These are phyloP conservation scores for Piscicola geometra DNA, from an alignment of 2,888 invertebrate species.

Conservation along the genomic window DNA sequence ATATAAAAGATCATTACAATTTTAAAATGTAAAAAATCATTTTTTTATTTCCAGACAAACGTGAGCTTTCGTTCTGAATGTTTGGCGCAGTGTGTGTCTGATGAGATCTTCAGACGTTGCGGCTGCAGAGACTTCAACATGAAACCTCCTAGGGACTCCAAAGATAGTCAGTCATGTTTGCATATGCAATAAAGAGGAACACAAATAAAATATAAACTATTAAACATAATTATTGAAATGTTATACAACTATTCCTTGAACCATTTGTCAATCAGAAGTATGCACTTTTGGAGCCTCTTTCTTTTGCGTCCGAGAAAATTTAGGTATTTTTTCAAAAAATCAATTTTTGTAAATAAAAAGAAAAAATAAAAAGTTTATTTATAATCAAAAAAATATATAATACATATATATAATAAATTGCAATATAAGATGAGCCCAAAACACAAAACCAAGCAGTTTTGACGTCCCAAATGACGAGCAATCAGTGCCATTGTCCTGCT, in stretches of 20 bases:
- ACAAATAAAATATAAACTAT: no score
- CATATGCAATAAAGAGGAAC: no score
- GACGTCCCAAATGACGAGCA: background rate
- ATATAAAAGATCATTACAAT: no score
- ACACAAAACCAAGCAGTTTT: background rate
- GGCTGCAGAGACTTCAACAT: constrained; percentile 35
- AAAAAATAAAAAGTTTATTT: background rate
- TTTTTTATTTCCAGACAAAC: background rate
- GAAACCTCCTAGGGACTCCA: constrained; percentile 4
- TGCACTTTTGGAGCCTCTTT: constrained; percentile 34
- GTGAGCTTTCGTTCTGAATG: constrained; percentile 25
- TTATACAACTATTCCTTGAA: no score
- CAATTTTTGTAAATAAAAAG: background rate
- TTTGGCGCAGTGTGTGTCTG: background rate
- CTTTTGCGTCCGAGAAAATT: constrained; percentile 32
- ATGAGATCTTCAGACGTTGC: constrained; percentile 28
- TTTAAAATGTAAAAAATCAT: background rate
- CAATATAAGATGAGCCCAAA: background rate
- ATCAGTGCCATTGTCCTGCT: constrained; percentile 36
- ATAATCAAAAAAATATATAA: no score
- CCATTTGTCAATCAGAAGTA: no score
- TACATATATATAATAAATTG: no score
- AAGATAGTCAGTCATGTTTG: no score
- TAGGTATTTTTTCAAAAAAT: constrained; percentile 15
- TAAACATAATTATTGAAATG: no score